Evolutionary conservation across 2,888 invertebrate genomes (phyloP).

Genomic region (Hofmannophila pseudospretella): DNA sequence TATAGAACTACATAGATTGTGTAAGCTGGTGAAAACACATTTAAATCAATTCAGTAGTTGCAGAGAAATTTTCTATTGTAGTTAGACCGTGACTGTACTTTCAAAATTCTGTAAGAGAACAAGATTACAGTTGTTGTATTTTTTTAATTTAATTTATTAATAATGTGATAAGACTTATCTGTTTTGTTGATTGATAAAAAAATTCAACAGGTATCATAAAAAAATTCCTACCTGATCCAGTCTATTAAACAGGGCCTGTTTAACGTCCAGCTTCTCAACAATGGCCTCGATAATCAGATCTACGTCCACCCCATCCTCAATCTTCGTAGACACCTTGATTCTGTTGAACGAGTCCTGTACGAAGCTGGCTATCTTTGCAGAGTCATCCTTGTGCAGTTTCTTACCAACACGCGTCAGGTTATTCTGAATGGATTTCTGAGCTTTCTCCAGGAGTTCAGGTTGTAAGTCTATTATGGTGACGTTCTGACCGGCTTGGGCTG

Average conservation of each 20-base stretch:
- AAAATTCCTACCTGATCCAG: constrained; percentile 83
- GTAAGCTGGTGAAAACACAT: too few relatives aligned
- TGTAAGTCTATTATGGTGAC: constrained; percentile 89
- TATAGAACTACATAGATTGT: too few relatives aligned
- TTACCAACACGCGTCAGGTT: constrained; percentile 88
- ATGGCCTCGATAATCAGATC: constrained; percentile 93
- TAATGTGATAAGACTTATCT: too few relatives aligned
- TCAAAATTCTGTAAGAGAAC: too few relatives aligned
- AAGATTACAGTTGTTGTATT: too few relatives aligned
- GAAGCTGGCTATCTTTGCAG: constrained; percentile 81
- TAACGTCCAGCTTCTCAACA: constrained; percentile 88
- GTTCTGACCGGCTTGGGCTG: constrained; percentile 89
- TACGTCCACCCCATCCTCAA: constrained; percentile 80
- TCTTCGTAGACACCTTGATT: constrained; percentile 75
- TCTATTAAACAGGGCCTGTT: constrained; percentile 85
- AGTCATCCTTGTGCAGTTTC: constrained; percentile 85
- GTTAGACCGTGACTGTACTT: too few relatives aligned
- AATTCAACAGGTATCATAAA: too few relatives aligned
- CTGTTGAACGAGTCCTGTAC: constrained; percentile 79
- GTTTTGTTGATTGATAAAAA: too few relatives aligned
- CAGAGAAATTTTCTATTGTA: too few relatives aligned
- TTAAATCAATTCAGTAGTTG: too few relatives aligned
- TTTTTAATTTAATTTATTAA: too few relatives aligned
- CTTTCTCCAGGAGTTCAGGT: constrained; percentile 83
- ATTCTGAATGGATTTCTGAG: constrained; percentile 82